Conservation (phyloP, 2,797 vertebrate species). For the Catostomus latipinnis region DNA sequence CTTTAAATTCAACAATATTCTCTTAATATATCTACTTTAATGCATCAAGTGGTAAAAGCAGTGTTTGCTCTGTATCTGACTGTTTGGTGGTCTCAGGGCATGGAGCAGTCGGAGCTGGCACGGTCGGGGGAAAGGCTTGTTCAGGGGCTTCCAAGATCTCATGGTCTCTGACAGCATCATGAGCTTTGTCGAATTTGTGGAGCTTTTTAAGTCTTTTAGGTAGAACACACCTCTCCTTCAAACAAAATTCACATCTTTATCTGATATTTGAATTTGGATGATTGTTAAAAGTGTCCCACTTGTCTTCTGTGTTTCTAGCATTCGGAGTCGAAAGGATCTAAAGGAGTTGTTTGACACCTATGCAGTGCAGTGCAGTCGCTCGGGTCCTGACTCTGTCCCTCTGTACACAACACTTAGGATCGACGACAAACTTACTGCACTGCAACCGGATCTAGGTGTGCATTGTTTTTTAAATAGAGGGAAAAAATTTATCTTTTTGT, state of each 20-base stretch:
- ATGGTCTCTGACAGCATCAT: slow-evolving; percentile 97
- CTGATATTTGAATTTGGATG: slow-evolving; percentile 29
- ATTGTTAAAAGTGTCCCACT: not conserved
- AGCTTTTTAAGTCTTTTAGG: slow-evolving; percentile 99
- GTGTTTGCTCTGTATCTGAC: not conserved
- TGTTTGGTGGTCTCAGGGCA: slow-evolving; percentile 72
- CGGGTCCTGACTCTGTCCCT: slow-evolving; percentile 83
- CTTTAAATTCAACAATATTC: too few species aligned
- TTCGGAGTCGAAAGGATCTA: slow-evolving; percentile 96
- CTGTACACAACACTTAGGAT: slow-evolving; percentile 94
- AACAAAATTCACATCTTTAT: not conserved
- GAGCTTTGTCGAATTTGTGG: slow-evolving; percentile 97
- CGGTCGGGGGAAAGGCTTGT: slow-evolving; percentile 89
- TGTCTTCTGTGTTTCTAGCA: slow-evolving; percentile 71
- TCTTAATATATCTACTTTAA: too few species aligned
- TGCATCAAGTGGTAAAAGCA: too few species aligned
- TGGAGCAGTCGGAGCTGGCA: slow-evolving; percentile 99
- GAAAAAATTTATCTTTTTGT: too few species aligned
- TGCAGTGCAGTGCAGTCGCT: slow-evolving; percentile 89
- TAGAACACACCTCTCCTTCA: slow-evolving; percentile 55
- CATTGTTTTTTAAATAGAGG: not conserved
- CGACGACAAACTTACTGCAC: slow-evolving; percentile 88
- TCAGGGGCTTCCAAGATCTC: slow-evolving; percentile 94
- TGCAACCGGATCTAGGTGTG: slow-evolving; percentile 95
- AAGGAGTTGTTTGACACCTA: slow-evolving; percentile 96